These are phyloP conservation scores for Pinctada fucata DNA, from an alignment of 2,888 invertebrate genomes.

Conservation along the genomic window DNA sequence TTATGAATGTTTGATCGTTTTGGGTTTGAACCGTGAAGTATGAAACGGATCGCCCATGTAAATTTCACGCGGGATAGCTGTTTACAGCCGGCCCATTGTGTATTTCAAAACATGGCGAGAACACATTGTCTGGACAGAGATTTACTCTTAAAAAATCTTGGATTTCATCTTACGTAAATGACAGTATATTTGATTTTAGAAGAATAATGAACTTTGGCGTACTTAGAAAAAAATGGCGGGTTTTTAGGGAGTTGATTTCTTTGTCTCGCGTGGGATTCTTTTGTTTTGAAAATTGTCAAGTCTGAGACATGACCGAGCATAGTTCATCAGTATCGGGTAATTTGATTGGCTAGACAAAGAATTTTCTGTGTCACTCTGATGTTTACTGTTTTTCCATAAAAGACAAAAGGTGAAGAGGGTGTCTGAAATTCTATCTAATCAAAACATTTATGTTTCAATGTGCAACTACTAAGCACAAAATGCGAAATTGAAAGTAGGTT, in stretches of 20 bases:
- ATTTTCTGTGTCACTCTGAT: slow-evolving; percentile 44
- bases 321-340: slow-evolving; percentile 54
- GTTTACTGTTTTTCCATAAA: slow-evolving; percentile 10
- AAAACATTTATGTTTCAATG: too few relatives aligned
- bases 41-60: slow-evolving; percentile 38
- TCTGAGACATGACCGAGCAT: slow-evolving; percentile 62
- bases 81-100: slow-evolving; percentile 48
- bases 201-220: background rate
- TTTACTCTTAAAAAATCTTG: background rate
- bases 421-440: too few relatives aligned
- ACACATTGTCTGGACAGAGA: slow-evolving; percentile 32
- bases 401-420: slow-evolving; percentile 1
- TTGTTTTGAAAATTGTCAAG: slow-evolving; percentile 56
- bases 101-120: slow-evolving; percentile 54
- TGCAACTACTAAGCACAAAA: too few relatives aligned
- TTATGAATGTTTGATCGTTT: background rate
- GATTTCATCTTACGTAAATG: background rate
- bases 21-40: background rate
- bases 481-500: too few relatives aligned
- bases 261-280: slow-evolving; percentile 29
- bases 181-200: background rate
- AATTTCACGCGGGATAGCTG: slow-evolving; percentile 38
- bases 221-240: background rate
- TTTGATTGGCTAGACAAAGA: slow-evolving; percentile 56
- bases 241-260: slow-evolving; percentile 25